Evolutionary conservation across 2,797 vertebrate species (phyloP).

Genomic region (Schizopygopsis pylzovi): DNA sequence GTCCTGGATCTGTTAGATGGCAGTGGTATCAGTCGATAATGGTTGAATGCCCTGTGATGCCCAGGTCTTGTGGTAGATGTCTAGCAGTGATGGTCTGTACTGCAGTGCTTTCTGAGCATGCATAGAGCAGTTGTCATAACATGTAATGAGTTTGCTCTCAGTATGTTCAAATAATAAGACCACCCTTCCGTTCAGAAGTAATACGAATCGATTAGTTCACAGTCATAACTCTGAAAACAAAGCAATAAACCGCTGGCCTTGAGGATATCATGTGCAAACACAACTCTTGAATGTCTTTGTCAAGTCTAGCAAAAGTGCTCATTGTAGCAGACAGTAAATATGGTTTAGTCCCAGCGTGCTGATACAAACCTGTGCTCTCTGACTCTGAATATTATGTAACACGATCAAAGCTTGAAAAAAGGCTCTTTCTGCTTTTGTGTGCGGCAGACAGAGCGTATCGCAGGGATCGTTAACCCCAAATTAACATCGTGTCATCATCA

Average conservation of each 20-base stretch:
- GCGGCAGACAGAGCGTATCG: not conserved
- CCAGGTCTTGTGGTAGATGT: not conserved
- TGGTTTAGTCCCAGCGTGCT: not conserved
- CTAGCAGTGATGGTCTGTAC: not conserved
- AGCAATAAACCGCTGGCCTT: not conserved
- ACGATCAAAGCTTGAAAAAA: not conserved
- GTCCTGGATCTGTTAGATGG: not conserved
- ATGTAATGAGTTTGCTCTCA: not conserved
- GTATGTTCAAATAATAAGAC: conserved; percentile 5
- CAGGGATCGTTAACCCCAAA: not conserved
- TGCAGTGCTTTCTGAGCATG: too few relatives aligned
- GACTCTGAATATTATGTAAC: not conserved
- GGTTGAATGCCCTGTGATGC: not conserved
- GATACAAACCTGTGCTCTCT: conserved; percentile 6
- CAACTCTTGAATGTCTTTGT: not conserved
- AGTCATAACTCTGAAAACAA: conserved; percentile 2
- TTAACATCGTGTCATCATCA: not conserved
- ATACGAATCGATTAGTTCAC: not conserved
- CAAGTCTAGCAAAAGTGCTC: not conserved
- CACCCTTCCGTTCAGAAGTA: not conserved
- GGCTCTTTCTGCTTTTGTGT: not conserved
- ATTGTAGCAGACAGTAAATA: not conserved
- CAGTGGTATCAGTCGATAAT: not conserved
- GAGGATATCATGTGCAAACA: not conserved
- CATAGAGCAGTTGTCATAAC: not conserved